A percentile compares a stretch with the other conserved stretches of the same genome.
These are phyloP conservation scores for Oreochromis aureus DNA, from an alignment of 2,113 vertebrate species.

Conservation along the genomic window DNA sequence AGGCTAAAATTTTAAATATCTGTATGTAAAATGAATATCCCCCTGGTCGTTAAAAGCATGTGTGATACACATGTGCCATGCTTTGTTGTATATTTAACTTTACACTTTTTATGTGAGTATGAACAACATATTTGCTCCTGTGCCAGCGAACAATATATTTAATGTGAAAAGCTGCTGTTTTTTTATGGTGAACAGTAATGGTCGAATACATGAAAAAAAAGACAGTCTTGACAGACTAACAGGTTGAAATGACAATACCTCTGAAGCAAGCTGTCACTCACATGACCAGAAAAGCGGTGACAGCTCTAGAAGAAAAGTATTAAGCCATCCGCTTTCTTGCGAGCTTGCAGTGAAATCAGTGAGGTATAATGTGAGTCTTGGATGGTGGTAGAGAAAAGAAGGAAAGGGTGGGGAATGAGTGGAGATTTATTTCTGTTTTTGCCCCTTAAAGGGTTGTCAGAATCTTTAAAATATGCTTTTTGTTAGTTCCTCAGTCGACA, in stretches of 20 bases:
- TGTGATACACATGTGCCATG: neutral
- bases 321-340: neutral
- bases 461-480: neutral
- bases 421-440: neutral
- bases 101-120: neutral
- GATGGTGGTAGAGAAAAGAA: neutral
- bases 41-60: neutral
- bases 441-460: neutral
- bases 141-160: neutral
- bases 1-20: neutral
- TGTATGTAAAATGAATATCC: neutral
- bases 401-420: neutral
- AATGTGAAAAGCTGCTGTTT: neutral
- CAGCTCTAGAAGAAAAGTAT: neutral
- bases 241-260: constrained; percentile 15
- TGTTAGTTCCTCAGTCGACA: neutral
- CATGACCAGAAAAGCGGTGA: neutral
- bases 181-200: neutral
- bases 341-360: neutral
- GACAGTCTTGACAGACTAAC: constrained; percentile 19
- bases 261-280: constrained; percentile 7
- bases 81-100: neutral
- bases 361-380: neutral
- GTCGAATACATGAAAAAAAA: neutral
- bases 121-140: neutral